Conservation (phyloP, 2,113 vertebrate species). For the Calonectris borealis region DNA sequence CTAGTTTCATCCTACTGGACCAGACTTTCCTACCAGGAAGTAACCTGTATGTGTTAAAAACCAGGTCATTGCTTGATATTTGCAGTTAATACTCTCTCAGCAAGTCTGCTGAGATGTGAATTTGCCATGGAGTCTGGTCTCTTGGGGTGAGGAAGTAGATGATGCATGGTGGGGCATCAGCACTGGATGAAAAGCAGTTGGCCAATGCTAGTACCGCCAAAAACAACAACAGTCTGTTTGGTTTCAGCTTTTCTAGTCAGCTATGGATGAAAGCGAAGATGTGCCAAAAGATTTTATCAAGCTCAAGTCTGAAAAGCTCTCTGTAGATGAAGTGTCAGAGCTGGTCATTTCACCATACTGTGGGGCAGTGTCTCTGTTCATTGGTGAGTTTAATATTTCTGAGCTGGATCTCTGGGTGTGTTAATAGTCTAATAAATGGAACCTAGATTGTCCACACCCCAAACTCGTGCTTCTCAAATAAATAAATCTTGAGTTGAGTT, state of each 20-base stretch:
- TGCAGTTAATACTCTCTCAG: not conserved
- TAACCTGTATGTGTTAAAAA: not conserved
- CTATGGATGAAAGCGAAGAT: constrained; percentile 55
- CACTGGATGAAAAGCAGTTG: not conserved
- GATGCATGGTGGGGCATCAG: not conserved
- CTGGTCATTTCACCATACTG: constrained; percentile 81
- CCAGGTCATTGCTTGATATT: not conserved
- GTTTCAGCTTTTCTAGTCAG: constrained; percentile 37
- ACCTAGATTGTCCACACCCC: not conserved
- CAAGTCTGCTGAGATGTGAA: not conserved
- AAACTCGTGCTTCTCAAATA: not conserved
- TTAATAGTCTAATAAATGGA: not conserved
- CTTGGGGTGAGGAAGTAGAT: not conserved
- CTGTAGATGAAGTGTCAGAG: constrained; percentile 79
- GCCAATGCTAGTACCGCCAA: not conserved
- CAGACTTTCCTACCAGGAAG: not conserved
- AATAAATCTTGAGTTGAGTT: not conserved
- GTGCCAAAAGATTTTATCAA: constrained; percentile 77
- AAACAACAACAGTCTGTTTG: not conserved
- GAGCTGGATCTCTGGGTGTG: not conserved
- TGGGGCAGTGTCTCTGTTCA: constrained; percentile 88
- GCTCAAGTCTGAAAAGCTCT: constrained; percentile 82
- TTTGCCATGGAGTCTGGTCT: not conserved
- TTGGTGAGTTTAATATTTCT: constrained; percentile 77
- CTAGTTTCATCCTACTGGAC: not conserved